Evolutionary conservation across 92 coral and sea anemone species (phyloP), one percentile per base, ranked within the genome.

Genomic region (Porites divaricata): DNA sequence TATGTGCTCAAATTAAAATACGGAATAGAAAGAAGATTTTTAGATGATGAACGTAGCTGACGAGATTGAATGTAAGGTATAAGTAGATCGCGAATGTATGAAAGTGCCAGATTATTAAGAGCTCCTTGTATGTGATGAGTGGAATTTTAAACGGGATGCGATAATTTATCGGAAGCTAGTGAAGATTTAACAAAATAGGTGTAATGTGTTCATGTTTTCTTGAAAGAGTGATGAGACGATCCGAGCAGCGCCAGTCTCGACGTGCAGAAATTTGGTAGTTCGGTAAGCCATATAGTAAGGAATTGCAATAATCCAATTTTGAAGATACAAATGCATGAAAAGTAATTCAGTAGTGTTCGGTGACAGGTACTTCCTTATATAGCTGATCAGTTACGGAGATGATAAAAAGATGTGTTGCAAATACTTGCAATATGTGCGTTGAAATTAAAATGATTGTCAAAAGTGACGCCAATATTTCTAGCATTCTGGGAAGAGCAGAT

Each of bases 401-500:
- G 64, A 59, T 59, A 59, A 59, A 59, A 59, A 59, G 64, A 59
- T 59, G 64, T 5, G 6, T 59, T 59, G 16, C 64, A 59, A 59
- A 13, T 59, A 59, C 64, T 59, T 59, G 64, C 64, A 8, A 59
- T 20, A 59, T 59, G 64, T 59, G 2, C 64, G 17, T 59, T 59
- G 64, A 59, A 59, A 59, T 9, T 16, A 59, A 59, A 59, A 59
- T 59, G 64, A 45, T 72, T 51, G 21, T 71, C 75, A 70, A 70
- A 49, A 1, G 14, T 17, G 54, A 41, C 75, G 41, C 75, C 75
- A 25, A 70, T 70, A 25, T 70, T 70, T 49, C 56, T 70, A 15
- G 75, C 57, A 41, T 70, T 70, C 75, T 70, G 75, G 17, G 75
- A 70, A 8, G 75, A 70, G 75, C 13, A 20, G 57, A 70, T 70